Evolutionary conservation across 2,797 vertebrate genomes (phyloP), one percentile per base, ranked within the genome.

Genomic region (Enteromius fasciolatus): DNA sequence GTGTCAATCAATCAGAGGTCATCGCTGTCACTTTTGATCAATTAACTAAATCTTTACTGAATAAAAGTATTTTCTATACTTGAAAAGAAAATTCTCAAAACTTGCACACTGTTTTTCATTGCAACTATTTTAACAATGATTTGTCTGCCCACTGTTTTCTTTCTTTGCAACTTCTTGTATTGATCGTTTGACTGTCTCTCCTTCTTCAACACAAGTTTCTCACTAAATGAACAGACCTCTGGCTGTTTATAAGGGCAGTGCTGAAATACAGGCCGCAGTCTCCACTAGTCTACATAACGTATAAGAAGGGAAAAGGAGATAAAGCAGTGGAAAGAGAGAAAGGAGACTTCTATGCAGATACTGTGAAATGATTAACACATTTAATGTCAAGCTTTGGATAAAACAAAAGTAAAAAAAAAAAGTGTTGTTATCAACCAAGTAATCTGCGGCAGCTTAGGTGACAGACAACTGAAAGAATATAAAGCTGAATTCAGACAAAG

Each of bases 401-500:
- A 75, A 8, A 76, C 14, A 18, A 54, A 4, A 12, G 25, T 11
- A 50, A 50, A 72, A 33, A 15, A 15, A 17, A n/a, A 73, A 50
- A 50, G 17, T 36, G 61, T 36, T 15, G 18, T 23, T 20, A 36
- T 23, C 5, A 14, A 15, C 3, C 74, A 44, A 63, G 17, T 28
- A 20, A 61, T 31, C 75, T 64, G 44, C 25, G 44, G 18, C 28
- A 78, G 11, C 11, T 48, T 68, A 72, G 25, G 25, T 57, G 39
- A 72, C 25, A 61, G 5, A 80, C 14, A 17, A 64, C 7, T 70
- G 23, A 80, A 25, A 69, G 11, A 70, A 80, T 41, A 7, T 41
- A n/a, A 68, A 18, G 48, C 14, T 54, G 77, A 52, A 36, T 14
- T 74, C 48, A 74, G 73, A 75, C 73, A 75, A 39, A 23, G 50